A percentile compares a stretch with the other conserved stretches of the same genome.
These are phyloP conservation scores for Galerucella pusilla DNA, from an alignment of 2,888 invertebrate genomes.

Conservation along the genomic window DNA sequence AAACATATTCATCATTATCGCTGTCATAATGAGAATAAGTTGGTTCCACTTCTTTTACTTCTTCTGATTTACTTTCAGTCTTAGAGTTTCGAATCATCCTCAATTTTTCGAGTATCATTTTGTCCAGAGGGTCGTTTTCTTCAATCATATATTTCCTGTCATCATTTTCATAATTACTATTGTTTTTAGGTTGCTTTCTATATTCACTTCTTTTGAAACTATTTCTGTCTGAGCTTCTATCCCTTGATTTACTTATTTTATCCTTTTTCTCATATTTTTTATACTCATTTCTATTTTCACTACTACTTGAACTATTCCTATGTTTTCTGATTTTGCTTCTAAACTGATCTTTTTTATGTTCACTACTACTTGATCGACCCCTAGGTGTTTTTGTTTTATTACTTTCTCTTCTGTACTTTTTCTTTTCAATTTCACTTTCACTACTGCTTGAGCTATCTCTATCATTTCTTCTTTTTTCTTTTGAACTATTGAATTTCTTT, in stretches of 20 bases:
- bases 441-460: conserved; percentile 25
- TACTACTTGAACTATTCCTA: conserved; percentile 22
- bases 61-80: conserved; percentile 28
- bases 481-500: conserved; percentile 8
- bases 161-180: conserved; percentile 32
- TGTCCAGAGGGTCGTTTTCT: conserved; percentile 41
- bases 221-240: conserved; percentile 12
- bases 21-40: conserved; percentile 48
- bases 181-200: conserved; percentile 11
- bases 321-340: neutral
- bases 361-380: conserved; percentile 46
- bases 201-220: conserved; percentile 22
- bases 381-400: conserved; percentile 10
- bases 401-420: conserved; percentile 25
- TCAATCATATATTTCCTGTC: conserved; percentile 21
- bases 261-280: conserved; percentile 3
- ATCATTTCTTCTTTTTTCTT: conserved; percentile 1
- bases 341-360: neutral
- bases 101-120: conserved; percentile 41
- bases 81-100: conserved; percentile 47
- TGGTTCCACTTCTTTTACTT: conserved; percentile 37
- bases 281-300: conserved; percentile 21
- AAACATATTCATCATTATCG: conserved; percentile 50
- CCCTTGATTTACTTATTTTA: neutral
- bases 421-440: neutral